Conservation (phyloP, 2,113 vertebrate species). For the Arizona elegans region DNA sequence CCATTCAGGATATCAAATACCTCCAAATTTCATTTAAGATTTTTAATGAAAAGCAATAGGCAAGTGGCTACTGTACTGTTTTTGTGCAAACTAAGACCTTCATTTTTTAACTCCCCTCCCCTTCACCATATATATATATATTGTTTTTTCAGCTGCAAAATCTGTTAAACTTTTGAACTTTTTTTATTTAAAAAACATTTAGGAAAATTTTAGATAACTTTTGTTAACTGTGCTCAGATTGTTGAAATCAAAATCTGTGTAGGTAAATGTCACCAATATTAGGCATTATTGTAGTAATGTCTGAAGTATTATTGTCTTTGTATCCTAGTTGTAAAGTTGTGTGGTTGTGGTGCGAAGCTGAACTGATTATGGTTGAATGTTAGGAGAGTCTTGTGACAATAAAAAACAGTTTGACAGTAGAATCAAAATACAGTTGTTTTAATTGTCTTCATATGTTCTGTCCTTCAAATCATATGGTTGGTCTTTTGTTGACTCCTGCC, state of each 20-base stretch:
- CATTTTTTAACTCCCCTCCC: too few relatives aligned
- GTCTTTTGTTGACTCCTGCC: background rate
- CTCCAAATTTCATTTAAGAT: constrained; percentile 5
- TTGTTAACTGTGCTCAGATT: background rate
- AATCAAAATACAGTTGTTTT: background rate
- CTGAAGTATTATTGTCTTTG: background rate
- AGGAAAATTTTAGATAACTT: background rate
- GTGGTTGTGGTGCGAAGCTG: background rate
- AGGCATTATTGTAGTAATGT: background rate
- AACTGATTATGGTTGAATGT: background rate
- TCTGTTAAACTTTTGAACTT: background rate
- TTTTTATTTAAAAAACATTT: background rate
- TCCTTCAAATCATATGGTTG: background rate
- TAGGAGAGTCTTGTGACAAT: background rate
- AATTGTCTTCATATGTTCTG: background rate
- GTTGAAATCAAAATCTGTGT: background rate
- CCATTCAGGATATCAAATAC: background rate
- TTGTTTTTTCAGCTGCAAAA: background rate
- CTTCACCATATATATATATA: too few relatives aligned
- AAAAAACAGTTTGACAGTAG: background rate
- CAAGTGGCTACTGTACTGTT: background rate
- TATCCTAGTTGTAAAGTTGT: background rate
- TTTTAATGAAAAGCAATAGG: background rate
- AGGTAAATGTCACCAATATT: background rate
- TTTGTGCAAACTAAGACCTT: background rate